Base-by-base conservation (phyloP, 2,888 invertebrate species). In the Mesoligia furuncula region DNA sequence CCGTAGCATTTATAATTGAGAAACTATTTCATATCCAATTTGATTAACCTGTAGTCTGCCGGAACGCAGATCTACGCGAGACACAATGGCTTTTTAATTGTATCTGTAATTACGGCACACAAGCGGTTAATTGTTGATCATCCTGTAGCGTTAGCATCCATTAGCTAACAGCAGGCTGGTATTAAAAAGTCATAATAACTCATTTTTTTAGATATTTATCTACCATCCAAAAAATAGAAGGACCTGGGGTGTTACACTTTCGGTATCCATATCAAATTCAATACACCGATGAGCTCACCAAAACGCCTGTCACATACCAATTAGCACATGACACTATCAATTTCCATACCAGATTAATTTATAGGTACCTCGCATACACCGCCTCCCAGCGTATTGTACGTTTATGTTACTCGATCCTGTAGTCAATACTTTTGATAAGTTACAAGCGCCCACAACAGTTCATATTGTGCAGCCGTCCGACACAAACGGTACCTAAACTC, bases 381-480 rank as follows among this genome's bases (percentile, higher is more conserved):
- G 78, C 83, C 86, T 70, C 79, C 75, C 61, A 78, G 24, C 42
- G 72, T 39, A 67, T 51, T 61, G 61, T 71, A 79, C 65, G 39
- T 78, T 24, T 61, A 68, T 42, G 83, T 73, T 57, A 61, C 73
- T 31, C 70, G 64, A 86, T 73, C 51, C 84, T 73, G 51, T 27
- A 66, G 59, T 70, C 80, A 81, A 87, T 87, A 78, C 84, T 69
- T 88, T 77, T 84, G 84, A 88, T 88, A 88, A 87, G 75, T 67
- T 69, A 72, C 77, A 85, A 70, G 65, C 83, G 77, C 75, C 65
- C 24, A 85, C 85, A 76, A 83, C 86, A 82, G 83, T 78, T 68
- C 66, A 84, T 73, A 76, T 76, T 77, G 75, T 75, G 77, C 84
- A 72, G 84, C 66, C 87, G 85, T 62, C 67, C 42, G 62, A 66